phyloP scores from a whole-genome alignment of 1,140 invertebrate species.

The Leptinotarsa undecemlineata region DNA sequence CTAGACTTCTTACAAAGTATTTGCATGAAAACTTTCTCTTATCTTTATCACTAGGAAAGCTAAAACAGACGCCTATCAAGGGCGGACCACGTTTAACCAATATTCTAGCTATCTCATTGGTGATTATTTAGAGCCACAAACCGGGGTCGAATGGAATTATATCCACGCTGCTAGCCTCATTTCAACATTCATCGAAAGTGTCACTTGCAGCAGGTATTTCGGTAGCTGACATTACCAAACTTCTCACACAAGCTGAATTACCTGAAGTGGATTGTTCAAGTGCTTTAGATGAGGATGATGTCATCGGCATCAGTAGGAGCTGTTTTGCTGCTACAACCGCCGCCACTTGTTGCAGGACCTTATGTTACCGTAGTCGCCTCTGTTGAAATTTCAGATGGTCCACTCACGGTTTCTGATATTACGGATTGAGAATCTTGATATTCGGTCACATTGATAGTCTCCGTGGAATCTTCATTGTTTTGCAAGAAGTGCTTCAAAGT shows the following conservation, averaged over 20 bases:
- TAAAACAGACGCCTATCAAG: no score
- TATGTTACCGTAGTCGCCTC: neutral
- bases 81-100: no score
- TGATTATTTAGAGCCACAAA: no score
- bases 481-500: neutral
- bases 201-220: neutral
- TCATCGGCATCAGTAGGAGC: no score
- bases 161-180: neutral
- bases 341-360: neutral
- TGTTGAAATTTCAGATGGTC: slow-evolving; percentile 5
- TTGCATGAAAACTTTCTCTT: slow-evolving; percentile 23
- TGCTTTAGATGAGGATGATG: no score
- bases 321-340: neutral
- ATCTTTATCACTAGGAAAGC: slow-evolving; percentile 22
- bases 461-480: slow-evolving; percentile 21
- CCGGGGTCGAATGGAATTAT: neutral
- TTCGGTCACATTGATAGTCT: slow-evolving; percentile 12
- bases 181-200: neutral
- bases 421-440: slow-evolving; percentile 13
- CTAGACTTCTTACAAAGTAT: slow-evolving; percentile 24
- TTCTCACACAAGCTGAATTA: no score
- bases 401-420: slow-evolving; percentile 16
- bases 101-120: no score
- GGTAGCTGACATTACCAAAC: neutral
- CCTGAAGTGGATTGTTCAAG: no score